phyloP scores from a whole-genome alignment of 2,113 vertebrate genomes.

The Mus spicilegus region DNA sequence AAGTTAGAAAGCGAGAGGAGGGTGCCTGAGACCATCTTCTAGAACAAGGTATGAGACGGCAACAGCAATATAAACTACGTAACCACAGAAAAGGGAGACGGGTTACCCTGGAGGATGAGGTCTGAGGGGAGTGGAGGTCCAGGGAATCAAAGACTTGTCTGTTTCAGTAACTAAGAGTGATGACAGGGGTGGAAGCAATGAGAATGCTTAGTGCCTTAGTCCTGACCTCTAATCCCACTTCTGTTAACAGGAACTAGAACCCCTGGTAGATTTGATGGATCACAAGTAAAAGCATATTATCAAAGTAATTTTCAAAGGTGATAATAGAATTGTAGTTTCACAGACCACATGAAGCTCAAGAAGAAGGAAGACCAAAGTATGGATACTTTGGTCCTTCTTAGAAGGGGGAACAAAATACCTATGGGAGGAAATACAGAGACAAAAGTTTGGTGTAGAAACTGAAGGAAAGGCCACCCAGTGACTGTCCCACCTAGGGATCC shows the following conservation, averaged over 20 bases:
- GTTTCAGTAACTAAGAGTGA: background rate
- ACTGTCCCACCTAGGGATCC: no score
- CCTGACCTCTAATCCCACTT: background rate
- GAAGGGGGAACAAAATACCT: no score
- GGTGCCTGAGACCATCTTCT: no score
- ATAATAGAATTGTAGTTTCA: background rate
- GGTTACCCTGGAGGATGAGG: background rate
- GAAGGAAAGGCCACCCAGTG: no score
- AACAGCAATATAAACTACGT: background rate
- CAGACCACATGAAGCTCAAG: no score
- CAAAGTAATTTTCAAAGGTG: background rate
- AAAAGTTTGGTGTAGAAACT: no score
- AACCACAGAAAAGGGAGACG: background rate
- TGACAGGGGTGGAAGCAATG: background rate
- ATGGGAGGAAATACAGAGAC: no score
- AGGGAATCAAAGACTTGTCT: background rate
- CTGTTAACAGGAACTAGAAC: background rate
- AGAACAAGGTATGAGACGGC: no score
- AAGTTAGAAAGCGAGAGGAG: no score
- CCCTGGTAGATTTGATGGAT: background rate
- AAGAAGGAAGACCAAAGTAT: no score
- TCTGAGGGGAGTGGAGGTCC: background rate
- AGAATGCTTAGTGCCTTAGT: background rate
- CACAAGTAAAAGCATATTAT: background rate
- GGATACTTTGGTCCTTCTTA: no score